Evolutionary conservation across 1,140 invertebrate species (phyloP).

Genomic region (Ips nitidus): DNA sequence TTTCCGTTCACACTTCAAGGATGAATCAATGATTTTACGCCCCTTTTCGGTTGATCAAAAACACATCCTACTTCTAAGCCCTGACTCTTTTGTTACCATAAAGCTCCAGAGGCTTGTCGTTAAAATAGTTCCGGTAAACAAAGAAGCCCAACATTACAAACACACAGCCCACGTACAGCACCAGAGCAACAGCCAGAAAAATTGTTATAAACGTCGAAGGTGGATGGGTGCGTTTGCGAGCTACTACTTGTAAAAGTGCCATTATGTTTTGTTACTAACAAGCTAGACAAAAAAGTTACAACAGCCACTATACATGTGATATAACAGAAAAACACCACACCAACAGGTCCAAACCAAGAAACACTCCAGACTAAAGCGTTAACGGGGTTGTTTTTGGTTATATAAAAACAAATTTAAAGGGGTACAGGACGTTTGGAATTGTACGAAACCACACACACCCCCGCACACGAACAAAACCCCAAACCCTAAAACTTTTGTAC

Average conservation of each 20-base stretch:
- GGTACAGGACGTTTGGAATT: not conserved
- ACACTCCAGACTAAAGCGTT: slow-evolving; percentile 25
- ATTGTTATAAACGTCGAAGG: slow-evolving; percentile 20
- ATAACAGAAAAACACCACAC: slow-evolving; percentile 5
- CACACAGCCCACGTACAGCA: slow-evolving; percentile 23
- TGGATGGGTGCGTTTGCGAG: slow-evolving; percentile 14
- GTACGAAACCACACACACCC: slow-evolving; percentile 8
- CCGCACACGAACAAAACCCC: not conserved
- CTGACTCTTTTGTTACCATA: slow-evolving; percentile 4
- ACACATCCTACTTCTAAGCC: too few species aligned
- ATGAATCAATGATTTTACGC: not conserved
- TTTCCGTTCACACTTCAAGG: not conserved
- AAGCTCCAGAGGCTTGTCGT: slow-evolving; percentile 6
- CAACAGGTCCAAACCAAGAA: slow-evolving; percentile 32
- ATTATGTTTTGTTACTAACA: not conserved
- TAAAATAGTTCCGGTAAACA: slow-evolving; percentile 24
- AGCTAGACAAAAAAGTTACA: too few species aligned
- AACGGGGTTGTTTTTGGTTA: slow-evolving; percentile 16
- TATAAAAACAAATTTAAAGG: slow-evolving; percentile 6
- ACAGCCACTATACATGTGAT: too few species aligned
- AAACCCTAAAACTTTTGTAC: slow-evolving; percentile 7
- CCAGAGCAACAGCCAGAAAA: slow-evolving; percentile 20
- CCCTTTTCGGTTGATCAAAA: not conserved
- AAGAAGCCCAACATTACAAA: slow-evolving; percentile 31
- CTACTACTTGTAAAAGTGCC: slow-evolving; percentile 20